Evolutionary conservation across 2,888 invertebrate genomes (phyloP).

Genomic region (Cheilosia pagana): DNA sequence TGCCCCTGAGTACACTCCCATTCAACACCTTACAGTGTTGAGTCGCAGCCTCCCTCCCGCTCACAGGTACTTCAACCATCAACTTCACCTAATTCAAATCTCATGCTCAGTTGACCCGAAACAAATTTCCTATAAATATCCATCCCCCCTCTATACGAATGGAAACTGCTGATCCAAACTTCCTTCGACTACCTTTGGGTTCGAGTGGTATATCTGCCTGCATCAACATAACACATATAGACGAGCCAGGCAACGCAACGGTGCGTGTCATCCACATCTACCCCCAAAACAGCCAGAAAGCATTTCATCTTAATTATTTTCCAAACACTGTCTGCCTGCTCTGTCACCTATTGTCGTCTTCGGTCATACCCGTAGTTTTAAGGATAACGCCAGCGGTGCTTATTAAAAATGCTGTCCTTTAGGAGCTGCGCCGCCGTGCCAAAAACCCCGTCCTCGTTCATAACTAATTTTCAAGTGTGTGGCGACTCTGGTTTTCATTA

Average conservation of each 20-base stretch:
- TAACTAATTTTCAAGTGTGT: constrained; percentile 55
- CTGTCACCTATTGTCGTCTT: constrained; percentile 16
- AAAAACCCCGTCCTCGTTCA: constrained; percentile 28
- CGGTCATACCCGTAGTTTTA: constrained; percentile 46
- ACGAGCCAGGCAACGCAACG: constrained; percentile 50
- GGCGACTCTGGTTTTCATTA: constrained; percentile 48
- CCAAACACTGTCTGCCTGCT: constrained; percentile 5
- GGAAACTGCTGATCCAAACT: constrained; percentile 51
- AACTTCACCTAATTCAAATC: constrained; percentile 65
- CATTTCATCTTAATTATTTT: constrained; percentile 73
- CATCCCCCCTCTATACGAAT: not conserved
- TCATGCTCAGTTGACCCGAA: constrained; percentile 73
- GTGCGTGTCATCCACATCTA: constrained; percentile 62
- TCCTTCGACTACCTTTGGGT: constrained; percentile 3
- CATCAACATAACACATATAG: constrained; percentile 43
- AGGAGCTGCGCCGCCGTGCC: not conserved
- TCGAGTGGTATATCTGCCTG: constrained; percentile 6
- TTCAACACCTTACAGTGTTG: constrained; percentile 18
- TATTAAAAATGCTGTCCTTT: constrained; percentile 68
- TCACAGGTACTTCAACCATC: constrained; percentile 49
- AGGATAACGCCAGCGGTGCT: constrained; percentile 54
- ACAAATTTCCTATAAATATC: constrained; percentile 67
- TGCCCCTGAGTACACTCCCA: not conserved
- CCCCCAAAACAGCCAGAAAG: constrained; percentile 68
- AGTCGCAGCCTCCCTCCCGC: constrained; percentile 19